Base-by-base conservation (phyloP, 2,888 invertebrate genomes). In the Petrolisthes manimaculis region DNA sequence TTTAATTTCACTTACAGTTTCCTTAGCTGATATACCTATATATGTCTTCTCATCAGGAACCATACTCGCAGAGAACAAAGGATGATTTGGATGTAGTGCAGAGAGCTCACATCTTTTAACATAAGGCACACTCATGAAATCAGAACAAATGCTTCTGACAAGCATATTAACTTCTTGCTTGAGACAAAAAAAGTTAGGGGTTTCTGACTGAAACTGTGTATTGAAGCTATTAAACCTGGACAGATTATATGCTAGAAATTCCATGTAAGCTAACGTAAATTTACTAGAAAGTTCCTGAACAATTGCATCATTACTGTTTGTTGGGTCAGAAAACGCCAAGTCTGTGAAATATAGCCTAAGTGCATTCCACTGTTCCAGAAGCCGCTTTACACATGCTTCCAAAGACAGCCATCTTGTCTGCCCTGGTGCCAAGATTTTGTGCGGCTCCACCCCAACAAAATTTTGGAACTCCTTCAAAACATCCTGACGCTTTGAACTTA, bases 361-460 rank as follows among this genome's bases (percentile, higher is more conserved):
- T 37, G 85, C 79, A 79, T 79, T 55, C 86, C 86, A 86, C 51
- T 83, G 83, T 53, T 83, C 83, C 18, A 83, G 6, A n/a, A 86
- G 56, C 56, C 93, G 90, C 86, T 92, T 92, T 5, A 93, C 92
- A 91, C 92, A 92, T 8, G 86, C 89, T 91, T 93, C 92, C 69
- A 92, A 53, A 12, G 92, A 93, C 6, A 93, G 91, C 92, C 92
- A 93, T 69, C 92, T 89, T 71, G 92, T 93, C 74, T 93, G 88
- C 8, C 84, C 88, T 53, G 88, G 85, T 53, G 67, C 56, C 56
- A 90, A 92, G 92, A 90, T 90, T 69, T 82, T 92, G 85, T 93
- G 92, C 4, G 92, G 92, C 56, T 92, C 92, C 3, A 91, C 91
- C 82, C 92, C 18, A 90, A 92, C 92, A 91, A 86, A 86, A 18